phyloP scores from a whole-genome alignment of 2,888 invertebrate species.

The Cheilosia grossa region DNA sequence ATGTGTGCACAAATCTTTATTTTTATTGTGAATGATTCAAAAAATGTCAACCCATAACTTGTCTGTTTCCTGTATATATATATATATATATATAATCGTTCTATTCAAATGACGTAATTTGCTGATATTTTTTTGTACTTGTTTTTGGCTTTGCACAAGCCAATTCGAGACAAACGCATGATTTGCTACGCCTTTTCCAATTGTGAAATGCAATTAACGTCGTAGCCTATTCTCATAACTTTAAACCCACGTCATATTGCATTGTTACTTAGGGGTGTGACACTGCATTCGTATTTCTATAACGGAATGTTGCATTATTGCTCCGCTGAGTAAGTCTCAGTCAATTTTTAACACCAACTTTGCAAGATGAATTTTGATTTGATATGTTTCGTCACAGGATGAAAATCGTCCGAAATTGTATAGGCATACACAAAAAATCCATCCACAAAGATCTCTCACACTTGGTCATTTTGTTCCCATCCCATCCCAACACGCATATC shows the following conservation, averaged over 20 bases:
- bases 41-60: background rate
- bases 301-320: background rate
- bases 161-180: conserved; percentile 7
- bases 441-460: conserved; percentile 12
- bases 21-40: background rate
- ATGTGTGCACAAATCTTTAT: no score
- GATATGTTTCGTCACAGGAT: no score
- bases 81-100: background rate
- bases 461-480: conserved; percentile 3
- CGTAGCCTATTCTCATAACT: no score
- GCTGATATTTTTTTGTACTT: background rate
- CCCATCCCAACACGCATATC: background rate
- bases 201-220: conserved; percentile 1
- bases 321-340: background rate
- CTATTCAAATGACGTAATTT: conserved; percentile 18
- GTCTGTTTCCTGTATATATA: conserved; percentile 8
- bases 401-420: background rate
- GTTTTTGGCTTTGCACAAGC: background rate
- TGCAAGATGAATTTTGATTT: no score
- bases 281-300: background rate
- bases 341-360: background rate
- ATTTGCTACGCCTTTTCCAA: conserved; percentile 11
- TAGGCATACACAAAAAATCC: background rate
- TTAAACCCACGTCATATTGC: conserved; percentile 15
- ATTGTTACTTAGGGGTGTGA: background rate